Conservation (phyloP, 2,888 invertebrate species). For the Chloromyia formosa region DNA sequence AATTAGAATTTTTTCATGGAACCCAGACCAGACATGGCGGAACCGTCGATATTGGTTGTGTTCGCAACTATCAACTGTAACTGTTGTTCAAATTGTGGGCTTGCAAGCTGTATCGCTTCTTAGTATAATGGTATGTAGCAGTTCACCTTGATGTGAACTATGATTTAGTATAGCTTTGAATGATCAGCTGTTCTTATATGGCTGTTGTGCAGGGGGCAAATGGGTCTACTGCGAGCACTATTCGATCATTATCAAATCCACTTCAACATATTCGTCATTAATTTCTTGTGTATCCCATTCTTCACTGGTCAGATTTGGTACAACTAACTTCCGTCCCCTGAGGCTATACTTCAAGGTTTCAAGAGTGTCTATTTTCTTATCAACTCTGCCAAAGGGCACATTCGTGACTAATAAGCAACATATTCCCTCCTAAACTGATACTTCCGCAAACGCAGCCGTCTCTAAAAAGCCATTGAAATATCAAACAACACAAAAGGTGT, state of each 20-base stretch:
- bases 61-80: background rate
- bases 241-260: too few relatives aligned
- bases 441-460: conserved; percentile 22
- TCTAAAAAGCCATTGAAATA: conserved; percentile 7
- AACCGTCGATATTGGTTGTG: background rate
- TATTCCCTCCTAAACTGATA: conserved; percentile 1
- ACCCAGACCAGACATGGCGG: background rate
- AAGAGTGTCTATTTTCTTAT: too few relatives aligned
- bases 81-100: too few relatives aligned
- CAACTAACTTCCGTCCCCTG: too few relatives aligned
- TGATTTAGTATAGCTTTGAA: background rate
- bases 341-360: too few relatives aligned
- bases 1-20: too few relatives aligned
- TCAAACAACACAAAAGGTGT: background rate
- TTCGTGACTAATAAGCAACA: background rate
- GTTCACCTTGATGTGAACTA: conserved; percentile 1
- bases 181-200: background rate
- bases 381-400: too few relatives aligned
- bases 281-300: too few relatives aligned
- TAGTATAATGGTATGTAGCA: background rate
- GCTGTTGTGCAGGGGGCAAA: background rate
- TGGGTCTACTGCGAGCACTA: too few relatives aligned
- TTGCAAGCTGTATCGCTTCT: background rate
- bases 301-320: too few relatives aligned
- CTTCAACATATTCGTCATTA: too few relatives aligned